Evolutionary conservation across 2,797 vertebrate genomes (phyloP).

Genomic region (Gallinago stenura): DNA sequence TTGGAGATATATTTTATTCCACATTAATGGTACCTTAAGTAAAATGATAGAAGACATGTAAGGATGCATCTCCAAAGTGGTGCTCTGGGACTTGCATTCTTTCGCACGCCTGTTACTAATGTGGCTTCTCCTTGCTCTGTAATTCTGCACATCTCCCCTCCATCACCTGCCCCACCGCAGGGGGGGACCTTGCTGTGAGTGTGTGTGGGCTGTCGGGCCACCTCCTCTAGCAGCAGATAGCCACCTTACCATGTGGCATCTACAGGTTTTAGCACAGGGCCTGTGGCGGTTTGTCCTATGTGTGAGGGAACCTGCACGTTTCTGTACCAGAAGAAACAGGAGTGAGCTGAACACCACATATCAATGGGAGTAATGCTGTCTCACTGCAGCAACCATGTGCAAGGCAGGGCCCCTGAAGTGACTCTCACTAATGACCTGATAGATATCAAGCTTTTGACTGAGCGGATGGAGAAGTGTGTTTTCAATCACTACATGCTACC

Average conservation of each 20-base stretch:
- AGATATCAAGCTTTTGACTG: not conserved
- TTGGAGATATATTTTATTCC: slow-evolving; percentile 56
- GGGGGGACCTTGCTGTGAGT: not conserved
- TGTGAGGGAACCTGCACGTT: not conserved
- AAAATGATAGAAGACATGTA: slow-evolving; percentile 50
- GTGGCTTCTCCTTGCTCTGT: not conserved
- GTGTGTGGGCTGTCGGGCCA: not conserved
- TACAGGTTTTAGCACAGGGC: not conserved
- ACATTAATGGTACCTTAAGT: slow-evolving; percentile 44
- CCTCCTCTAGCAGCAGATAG: not conserved
- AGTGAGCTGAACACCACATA: not conserved
- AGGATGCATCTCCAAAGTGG: slow-evolving; percentile 31
- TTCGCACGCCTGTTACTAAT: not conserved
- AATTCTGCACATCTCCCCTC: not conserved
- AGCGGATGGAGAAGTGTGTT: not conserved
- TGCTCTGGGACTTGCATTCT: not conserved
- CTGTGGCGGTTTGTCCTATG: accelerated
- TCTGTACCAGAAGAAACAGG: not conserved
- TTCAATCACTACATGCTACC: not conserved
- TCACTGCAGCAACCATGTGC: not conserved
- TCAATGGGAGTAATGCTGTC: not conserved
- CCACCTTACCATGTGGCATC: accelerated
- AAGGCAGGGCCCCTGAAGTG: accelerated
- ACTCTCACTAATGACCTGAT: not conserved
- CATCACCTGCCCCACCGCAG: not conserved